Base-by-base conservation (phyloP, 2,113 vertebrate genomes). In the Laterallus jamaicensis region DNA sequence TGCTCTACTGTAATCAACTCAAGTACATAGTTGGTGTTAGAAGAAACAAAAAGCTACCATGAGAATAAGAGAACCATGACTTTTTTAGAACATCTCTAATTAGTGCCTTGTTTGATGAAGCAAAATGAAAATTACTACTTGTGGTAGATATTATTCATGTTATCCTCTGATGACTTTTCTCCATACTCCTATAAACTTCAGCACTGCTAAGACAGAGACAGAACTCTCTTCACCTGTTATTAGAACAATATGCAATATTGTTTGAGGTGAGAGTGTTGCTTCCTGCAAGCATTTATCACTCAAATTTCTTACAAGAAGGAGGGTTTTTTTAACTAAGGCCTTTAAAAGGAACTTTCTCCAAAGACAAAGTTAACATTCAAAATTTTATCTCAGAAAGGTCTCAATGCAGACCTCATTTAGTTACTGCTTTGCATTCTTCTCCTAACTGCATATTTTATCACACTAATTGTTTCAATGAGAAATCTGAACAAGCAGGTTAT, bases 41-140 rank as follows among this genome's bases (percentile, higher is more conserved):
- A 86, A 84, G 73, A 88, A 90, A 92, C 40, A 76, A 93, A 93
- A 87, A 66, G n/a, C 50, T 76, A 80, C 49, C 71, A 59, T 8
- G 39, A 88, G 64, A 90, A 75, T 68, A 84, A n/a, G 18, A 79
- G 40, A 86, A 86, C 35, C 5, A 21, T 29, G n/a, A 70, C 14
- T 44, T 62, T 86, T 78, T 76, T 60, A 91, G 32, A 91, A 73
- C 17, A 5, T 55, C 80, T 37, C 39, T 37, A 71, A 87, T 87
- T 75, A 91, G 24, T 49, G 31, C 15, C 44, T 66, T 92, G 52
- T 84, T 91, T 89, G 77, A 84, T 52, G 52, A 82, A 84, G 39
- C 18, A 91, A 90, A 89, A 68, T 68, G 10, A 90, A 86, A 88
- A 60, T 55, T 69, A 88, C 88, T 87, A 81, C 42, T 58, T 70